Base-by-base conservation (phyloP, 2,888 invertebrate species). In the Subacronicta megacephala region DNA sequence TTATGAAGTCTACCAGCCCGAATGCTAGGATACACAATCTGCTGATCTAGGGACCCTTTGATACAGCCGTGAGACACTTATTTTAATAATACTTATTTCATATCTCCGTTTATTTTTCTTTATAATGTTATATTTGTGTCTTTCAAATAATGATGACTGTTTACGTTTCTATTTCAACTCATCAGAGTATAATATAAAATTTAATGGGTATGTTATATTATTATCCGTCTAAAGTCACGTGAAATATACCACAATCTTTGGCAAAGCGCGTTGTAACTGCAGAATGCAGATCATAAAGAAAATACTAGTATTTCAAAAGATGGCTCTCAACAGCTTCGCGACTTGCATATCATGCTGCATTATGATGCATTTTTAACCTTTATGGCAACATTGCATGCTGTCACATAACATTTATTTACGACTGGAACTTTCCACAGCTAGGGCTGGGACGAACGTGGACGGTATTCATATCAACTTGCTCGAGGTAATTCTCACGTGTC, bases 311-410 rank as follows among this genome's bases (percentile, higher is more conserved):
- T 62, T 69, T 49, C 31, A 42, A 64, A 42, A 46, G 45, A 54
- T 42, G 26, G 55, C 46, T 64, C 50, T 55, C 70, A 54, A 46
- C 47, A 62, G 42, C 43, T 50, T 42, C 37, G 15, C 7, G 29
- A 37, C 20, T 35, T 42, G 49, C 49, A 49, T 64, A 62, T 62
- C 38, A 54, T 20, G 41, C 45, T 52, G 63, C 47, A 35, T 40
- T 55, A 51, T 56, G 43, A 52, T 70, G 46, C 70, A 66, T 70
- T 70, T 70, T 66, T 66, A 66, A 66, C 71, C 56, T 63, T 70
- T 69, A 55, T 47, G 23, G 64, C 52, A 57, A 36, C 47, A 45
- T 36, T 61, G 18, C 45, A 55, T 33, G 33, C 37, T 54, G 50
- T 51, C 60, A 44, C 44, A 43, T 69, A 69, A 73, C 64, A 60